Conservation (phyloP, 2,888 invertebrate genomes). For the Ramazzottius varieornatus region DNA sequence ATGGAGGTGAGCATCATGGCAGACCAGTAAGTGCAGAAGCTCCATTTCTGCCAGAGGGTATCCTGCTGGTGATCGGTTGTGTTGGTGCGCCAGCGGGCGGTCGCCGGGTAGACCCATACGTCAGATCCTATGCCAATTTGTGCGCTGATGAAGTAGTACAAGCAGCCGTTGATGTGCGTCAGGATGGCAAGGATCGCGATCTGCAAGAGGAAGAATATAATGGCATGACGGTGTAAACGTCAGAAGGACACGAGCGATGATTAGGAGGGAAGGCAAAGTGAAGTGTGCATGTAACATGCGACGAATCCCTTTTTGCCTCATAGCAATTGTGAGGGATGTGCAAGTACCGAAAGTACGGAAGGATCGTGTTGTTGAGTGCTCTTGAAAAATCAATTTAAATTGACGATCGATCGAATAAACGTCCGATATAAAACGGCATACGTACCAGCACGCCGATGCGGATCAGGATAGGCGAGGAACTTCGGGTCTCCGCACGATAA, state of each 20-base stretch:
- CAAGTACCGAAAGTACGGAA: too few species aligned
- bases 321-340: too few species aligned
- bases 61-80: neutral
- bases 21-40: slow-evolving; percentile 80
- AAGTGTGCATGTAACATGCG: too few species aligned
- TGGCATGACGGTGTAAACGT: too few species aligned
- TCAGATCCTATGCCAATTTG: slow-evolving; percentile 8
- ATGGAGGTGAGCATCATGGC: slow-evolving; percentile 80
- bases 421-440: too few species aligned
- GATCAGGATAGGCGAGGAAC: slow-evolving; percentile 71
- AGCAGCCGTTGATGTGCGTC: slow-evolving; percentile 20
- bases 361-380: too few species aligned
- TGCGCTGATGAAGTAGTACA: slow-evolving; percentile 18
- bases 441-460: slow-evolving; percentile 31
- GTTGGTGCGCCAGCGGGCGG: neutral
- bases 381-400: too few species aligned
- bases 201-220: slow-evolving; percentile 45
- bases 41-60: slow-evolving; percentile 54
- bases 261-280: too few species aligned
- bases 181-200: slow-evolving; percentile 16
- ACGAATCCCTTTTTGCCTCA: too few species aligned
- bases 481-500: slow-evolving; percentile 71
- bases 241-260: too few species aligned
- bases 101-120: neutral
- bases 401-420: too few species aligned